Evolutionary conservation across 2,113 vertebrate species (phyloP).

Genomic region (Glaucidium brasilianum): DNA sequence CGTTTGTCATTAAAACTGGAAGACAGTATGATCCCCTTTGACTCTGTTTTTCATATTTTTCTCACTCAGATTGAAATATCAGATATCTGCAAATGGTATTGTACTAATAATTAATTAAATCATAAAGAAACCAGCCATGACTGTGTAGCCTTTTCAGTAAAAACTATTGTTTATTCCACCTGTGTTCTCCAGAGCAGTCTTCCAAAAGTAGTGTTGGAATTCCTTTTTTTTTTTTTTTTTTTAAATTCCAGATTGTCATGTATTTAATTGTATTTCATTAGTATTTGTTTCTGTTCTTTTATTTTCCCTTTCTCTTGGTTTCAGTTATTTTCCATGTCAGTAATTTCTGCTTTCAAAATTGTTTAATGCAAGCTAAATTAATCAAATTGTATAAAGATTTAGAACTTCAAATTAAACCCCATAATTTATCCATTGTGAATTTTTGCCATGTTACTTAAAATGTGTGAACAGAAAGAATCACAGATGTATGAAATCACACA

Average conservation of each 20-base stretch:
- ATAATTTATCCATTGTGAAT: not conserved
- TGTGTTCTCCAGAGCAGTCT: not conserved
- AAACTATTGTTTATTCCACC: not conserved
- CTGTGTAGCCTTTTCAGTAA: not conserved
- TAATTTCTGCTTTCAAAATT: slow-evolving; percentile 17
- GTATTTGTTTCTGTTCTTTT: not conserved
- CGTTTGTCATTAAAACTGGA: not conserved
- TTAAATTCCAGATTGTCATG: not conserved
- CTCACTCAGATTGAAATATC: not conserved
- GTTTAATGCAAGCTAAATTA: slow-evolving; percentile 18
- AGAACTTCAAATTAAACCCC: not conserved
- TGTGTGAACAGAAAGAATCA: not conserved
- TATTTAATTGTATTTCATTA: slow-evolving; percentile 41
- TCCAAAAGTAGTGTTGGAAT: not conserved
- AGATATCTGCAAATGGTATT: not conserved
- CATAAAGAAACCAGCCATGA: not conserved
- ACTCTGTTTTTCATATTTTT: not conserved
- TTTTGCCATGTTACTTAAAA: not conserved
- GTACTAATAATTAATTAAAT: not conserved
- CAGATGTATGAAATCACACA: not conserved
- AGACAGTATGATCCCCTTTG: not conserved
- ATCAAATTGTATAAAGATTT: not conserved
- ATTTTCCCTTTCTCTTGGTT: not conserved
- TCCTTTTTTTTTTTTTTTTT: not conserved
- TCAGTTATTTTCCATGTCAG: not conserved